Evolutionary conservation across 2,113 vertebrate genomes (phyloP), one percentile per base, ranked within the genome.

Genomic region (Tyto alba): DNA sequence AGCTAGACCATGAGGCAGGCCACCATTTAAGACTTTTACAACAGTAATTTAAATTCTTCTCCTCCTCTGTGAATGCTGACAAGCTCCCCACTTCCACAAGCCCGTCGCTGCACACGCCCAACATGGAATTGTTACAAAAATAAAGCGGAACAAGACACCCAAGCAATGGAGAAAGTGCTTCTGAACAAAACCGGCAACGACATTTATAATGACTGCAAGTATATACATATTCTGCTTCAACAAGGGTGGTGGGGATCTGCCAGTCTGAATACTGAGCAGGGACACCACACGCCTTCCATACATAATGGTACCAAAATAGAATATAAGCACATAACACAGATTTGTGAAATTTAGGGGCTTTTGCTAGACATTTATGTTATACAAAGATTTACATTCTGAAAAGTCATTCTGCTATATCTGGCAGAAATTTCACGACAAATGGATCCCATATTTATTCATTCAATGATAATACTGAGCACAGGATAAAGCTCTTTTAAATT

Each of bases 311-410:
- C 27, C 48, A 78, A 93, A 90, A 87, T 36, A 80, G 84, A 81
- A 85, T 48, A 10, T 8, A 78, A 86, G 88, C 43, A 77, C 38
- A 80, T 10, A 47, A 52, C 36, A 45, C 15, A 3, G 75, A 72
- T 94, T 13, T 55, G 63, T 50, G 75, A 77, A 76, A 73, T 16
- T 0, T 5, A 85, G 83, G 67, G 56, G 60, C 47, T 92, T 93
- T 81, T 48, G 60, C 45, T 71, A 96, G 96, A 84, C 92, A 45
- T 88, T 93, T 60, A 32, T 27, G n/a, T 59, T 87, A 72, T 5
- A 92, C 83, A 93, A 95, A 94, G 90, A 96, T 93, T 93, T 96
- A 94, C 85, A 85, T 43, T 84, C 71, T n/a, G 77, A 85, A 94
- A 92, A 95, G 88, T 67, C 27, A 15, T 75, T 92, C 76, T 86